phyloP scores from a whole-genome alignment of 1,140 invertebrate genomes.

The Drosophila baimaii region DNA sequence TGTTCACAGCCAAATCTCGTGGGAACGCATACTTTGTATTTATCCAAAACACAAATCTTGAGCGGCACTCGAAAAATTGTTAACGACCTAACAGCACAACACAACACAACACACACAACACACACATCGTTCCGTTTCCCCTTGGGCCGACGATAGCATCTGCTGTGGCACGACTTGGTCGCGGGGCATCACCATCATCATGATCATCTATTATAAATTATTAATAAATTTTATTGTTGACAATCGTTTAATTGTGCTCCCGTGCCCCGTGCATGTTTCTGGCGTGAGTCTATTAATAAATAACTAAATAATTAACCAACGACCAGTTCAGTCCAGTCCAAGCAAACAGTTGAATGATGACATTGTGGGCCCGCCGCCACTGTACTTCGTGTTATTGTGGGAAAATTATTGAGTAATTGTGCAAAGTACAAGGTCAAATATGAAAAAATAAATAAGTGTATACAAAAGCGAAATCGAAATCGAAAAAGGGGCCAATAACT shows the following conservation, averaged over 20 bases:
- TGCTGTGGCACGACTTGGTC: constrained; percentile 14
- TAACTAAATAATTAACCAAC: constrained; percentile 43
- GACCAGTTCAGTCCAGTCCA: constrained; percentile 30
- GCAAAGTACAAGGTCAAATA: constrained; percentile 32
- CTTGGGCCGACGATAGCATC: constrained; percentile 16
- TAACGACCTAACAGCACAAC: neutral
- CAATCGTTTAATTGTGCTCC: constrained; percentile 68
- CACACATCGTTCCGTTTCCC: constrained; percentile 8
- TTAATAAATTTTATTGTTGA: constrained; percentile 71
- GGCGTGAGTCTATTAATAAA: constrained; percentile 64
- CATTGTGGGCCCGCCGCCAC: constrained; percentile 7
- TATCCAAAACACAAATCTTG: constrained; percentile 36
- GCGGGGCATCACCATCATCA: neutral
- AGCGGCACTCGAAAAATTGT: constrained; percentile 2
- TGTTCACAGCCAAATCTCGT: neutral
- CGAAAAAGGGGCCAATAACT: constrained; percentile 1
- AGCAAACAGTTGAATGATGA: constrained; percentile 21
- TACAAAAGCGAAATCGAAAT: constrained; percentile 12
- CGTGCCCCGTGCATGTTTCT: constrained; percentile 60
- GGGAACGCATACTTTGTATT: constrained; percentile 7
- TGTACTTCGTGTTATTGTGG: constrained; percentile 17
- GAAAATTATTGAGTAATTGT: constrained; percentile 39
- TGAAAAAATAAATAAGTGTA: neutral
- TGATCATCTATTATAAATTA: constrained; percentile 35
- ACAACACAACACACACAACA: neutral